A percentile compares a stretch with the other conserved stretches of the same genome.
These are phyloP conservation scores for Semnopithecus entellus DNA, from an alignment of 2,113 vertebrate species.

Conservation along the genomic window DNA sequence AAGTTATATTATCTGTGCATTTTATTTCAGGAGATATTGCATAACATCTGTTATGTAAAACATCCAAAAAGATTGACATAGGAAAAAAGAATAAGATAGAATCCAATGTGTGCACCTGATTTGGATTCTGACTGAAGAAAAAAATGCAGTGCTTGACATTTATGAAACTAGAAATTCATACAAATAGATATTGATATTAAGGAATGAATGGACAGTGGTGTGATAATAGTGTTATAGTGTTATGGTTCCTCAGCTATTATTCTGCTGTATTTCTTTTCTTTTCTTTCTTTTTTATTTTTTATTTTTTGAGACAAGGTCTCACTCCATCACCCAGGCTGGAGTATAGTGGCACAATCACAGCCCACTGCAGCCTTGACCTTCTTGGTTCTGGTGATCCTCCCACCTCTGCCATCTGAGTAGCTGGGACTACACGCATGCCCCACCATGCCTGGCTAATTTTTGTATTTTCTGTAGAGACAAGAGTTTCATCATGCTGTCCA, in stretches of 20 bases:
- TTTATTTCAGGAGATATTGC: slow-evolving; percentile 41
- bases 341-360: no score
- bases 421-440: no score
- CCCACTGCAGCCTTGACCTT: no score
- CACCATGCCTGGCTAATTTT: no score
- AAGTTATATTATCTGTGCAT: slow-evolving; percentile 13
- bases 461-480: no score
- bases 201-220: neutral
- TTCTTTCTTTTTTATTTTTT: no score
- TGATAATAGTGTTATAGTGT: neutral
- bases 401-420: no score
- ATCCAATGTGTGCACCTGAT: neutral
- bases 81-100: slow-evolving; percentile 30
- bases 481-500: no score
- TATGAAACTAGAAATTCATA: slow-evolving; percentile 38
- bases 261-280: slow-evolving; percentile 22
- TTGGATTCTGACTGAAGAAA: neutral
- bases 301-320: no score
- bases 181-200: slow-evolving; percentile 4
- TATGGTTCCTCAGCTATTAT: neutral
- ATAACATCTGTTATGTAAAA: slow-evolving; percentile 25
- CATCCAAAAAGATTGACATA: neutral
- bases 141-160: slow-evolving; percentile 39
- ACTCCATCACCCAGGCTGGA: no score
- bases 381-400: no score